Evolutionary conservation across 1,140 invertebrate species (phyloP).

Genomic region (Rhyacophila brunnea): DNA sequence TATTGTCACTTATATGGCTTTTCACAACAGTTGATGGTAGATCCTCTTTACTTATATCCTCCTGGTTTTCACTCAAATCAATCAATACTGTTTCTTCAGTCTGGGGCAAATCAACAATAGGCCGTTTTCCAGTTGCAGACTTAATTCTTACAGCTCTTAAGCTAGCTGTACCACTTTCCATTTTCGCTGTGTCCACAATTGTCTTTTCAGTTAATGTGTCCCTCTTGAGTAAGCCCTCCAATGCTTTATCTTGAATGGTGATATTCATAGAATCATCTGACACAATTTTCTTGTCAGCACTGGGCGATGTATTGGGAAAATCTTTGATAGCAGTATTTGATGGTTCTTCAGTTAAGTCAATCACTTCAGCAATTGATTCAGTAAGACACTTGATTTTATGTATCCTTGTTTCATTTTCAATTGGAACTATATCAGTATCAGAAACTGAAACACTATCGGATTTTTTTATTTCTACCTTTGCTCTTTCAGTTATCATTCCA

Average conservation of each 20-base stretch:
- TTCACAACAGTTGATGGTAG: background rate
- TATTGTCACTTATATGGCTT: background rate
- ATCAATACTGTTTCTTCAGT: background rate
- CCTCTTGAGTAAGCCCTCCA: too few relatives aligned
- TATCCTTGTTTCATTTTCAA: background rate
- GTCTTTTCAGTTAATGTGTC: too few relatives aligned
- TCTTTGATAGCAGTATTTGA: background rate
- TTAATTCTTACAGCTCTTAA: conserved; percentile 23
- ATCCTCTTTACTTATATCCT: too few relatives aligned
- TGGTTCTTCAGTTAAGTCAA: conserved; percentile 14
- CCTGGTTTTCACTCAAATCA: background rate
- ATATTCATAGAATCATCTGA: too few relatives aligned
- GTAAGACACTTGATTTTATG: background rate
- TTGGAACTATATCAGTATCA: background rate
- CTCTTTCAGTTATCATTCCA: conserved; percentile 28
- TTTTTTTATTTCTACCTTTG: conserved; percentile 3
- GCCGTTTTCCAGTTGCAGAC: conserved; percentile 19
- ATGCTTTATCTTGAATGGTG: too few relatives aligned
- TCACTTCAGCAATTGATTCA: background rate
- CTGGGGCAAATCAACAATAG: background rate
- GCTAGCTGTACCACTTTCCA: conserved; percentile 21
- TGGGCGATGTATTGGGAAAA: background rate
- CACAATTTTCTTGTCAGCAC: too few relatives aligned
- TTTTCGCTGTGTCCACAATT: too few relatives aligned
- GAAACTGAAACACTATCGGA: background rate